These are phyloP conservation scores for Lasioglossum baleicum DNA, from an alignment of 1,140 invertebrate species.

Conservation along the genomic window DNA sequence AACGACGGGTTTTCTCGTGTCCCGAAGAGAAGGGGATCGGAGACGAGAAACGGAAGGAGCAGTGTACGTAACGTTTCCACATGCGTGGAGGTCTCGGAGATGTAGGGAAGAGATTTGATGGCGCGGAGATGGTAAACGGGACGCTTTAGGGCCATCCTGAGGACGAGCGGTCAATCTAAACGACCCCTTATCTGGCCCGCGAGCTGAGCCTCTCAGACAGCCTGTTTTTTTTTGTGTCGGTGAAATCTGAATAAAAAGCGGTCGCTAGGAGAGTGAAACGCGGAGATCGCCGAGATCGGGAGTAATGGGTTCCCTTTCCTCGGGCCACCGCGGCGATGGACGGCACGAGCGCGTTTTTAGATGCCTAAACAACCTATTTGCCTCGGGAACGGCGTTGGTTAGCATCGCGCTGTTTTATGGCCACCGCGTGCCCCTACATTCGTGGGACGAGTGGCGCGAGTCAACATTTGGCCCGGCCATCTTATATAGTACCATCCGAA, in stretches of 20 bases:
- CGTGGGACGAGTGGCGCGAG: conserved; percentile 3
- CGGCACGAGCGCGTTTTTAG: conserved; percentile 44
- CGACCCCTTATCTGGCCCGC: conserved; percentile 73
- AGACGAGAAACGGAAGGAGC: background rate
- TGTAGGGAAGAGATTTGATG: conserved; percentile 71
- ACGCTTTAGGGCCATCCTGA: conserved; percentile 76
- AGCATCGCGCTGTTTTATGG: conserved; percentile 41
- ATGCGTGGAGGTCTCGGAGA: conserved; percentile 41
- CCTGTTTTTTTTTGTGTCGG: conserved; percentile 34
- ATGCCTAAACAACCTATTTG: conserved; percentile 56
- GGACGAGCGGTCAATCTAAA: conserved; percentile 78
- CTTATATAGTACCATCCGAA: background rate
- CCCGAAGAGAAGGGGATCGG: conserved; percentile 26
- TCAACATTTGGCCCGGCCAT: background rate
- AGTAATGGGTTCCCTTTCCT: conserved; percentile 27
- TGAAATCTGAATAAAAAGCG: conserved; percentile 68
- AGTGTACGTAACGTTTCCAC: conserved; percentile 22
- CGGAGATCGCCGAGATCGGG: conserved; percentile 54
- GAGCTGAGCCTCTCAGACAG: conserved; percentile 28
- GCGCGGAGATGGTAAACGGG: conserved; percentile 73
- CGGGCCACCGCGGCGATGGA: conserved; percentile 46
- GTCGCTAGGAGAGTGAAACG: conserved; percentile 46
- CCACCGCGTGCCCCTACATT: conserved; percentile 28
- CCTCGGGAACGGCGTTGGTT: conserved; percentile 50
- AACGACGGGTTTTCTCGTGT: background rate